Conservation (phyloP, 37 sponge, comb jelly and placozoan species). For the Oopsacas minuta region DNA sequence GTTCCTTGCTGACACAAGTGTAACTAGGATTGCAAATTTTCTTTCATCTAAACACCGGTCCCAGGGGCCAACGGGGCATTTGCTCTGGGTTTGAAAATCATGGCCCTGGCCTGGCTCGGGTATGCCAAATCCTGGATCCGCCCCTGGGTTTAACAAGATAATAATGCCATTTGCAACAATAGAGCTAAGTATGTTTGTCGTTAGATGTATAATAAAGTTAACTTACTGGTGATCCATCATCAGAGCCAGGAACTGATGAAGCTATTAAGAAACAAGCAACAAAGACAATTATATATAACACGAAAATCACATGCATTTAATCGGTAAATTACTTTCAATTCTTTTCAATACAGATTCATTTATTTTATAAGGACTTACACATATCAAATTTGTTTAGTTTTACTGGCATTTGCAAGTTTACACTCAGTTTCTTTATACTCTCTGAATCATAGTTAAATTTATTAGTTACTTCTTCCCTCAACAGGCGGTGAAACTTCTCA, state of each 20-base stretch:
- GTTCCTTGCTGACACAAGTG: no score
- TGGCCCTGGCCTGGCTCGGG: no score
- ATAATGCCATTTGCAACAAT: no score
- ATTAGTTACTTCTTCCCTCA: neutral
- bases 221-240: neutral
- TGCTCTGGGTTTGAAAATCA: no score
- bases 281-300: neutral
- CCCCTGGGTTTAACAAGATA: no score
- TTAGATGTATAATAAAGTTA: no score
- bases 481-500: conserved; percentile 1
- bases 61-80: no score
- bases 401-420: neutral
- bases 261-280: neutral
- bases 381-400: neutral
- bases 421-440: neutral
- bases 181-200: no score
- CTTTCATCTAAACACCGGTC: no score
- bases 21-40: no score
- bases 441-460: neutral
- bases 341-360: neutral
- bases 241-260: neutral
- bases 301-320: neutral
- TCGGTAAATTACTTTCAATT: neutral
- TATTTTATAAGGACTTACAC: neutral
- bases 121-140: no score